Evolutionary conservation across 2,797 vertebrate species (phyloP).

Genomic region (Bradypus variegatus): DNA sequence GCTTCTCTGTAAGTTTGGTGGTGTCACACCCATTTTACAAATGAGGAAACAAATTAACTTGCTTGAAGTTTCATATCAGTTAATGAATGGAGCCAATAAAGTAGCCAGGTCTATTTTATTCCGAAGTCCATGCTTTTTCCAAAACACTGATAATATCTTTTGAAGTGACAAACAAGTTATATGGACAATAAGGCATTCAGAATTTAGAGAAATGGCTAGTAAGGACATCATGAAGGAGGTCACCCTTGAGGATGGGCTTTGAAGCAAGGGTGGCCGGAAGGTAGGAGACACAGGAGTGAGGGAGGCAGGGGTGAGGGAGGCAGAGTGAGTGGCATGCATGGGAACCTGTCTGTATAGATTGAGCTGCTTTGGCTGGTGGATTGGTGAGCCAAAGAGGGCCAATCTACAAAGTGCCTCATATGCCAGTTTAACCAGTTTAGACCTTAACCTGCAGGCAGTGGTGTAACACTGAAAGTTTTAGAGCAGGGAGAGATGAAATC

Average conservation of each 20-base stretch:
- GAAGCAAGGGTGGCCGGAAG: not conserved
- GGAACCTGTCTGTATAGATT: not conserved
- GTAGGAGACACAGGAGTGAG: not conserved
- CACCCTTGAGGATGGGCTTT: not conserved
- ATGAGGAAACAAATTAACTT: constrained; percentile 47
- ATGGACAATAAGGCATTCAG: not conserved
- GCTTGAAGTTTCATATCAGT: constrained; percentile 30
- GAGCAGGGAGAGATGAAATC: constrained; percentile 30
- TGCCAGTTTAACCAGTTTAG: constrained; percentile 34
- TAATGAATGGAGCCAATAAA: constrained; percentile 2
- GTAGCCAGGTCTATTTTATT: constrained; percentile 21
- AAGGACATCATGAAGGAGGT: not conserved
- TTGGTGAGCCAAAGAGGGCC: not conserved
- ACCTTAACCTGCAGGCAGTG: not conserved
- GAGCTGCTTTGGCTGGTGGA: not conserved
- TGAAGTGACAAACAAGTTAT: not conserved
- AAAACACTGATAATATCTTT: not conserved
- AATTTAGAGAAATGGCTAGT: not conserved
- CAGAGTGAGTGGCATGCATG: not conserved
- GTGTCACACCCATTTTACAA: constrained; percentile 18
- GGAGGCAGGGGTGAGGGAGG: not conserved
- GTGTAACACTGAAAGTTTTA: not conserved
- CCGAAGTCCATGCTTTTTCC: not conserved
- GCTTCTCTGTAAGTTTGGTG: not conserved
- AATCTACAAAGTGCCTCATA: not conserved